A percentile compares a stretch with the other conserved stretches of the same genome.
Evolutionary conservation across 2,113 vertebrate species (phyloP).

Genomic region (Ranitomeya variabilis): DNA sequence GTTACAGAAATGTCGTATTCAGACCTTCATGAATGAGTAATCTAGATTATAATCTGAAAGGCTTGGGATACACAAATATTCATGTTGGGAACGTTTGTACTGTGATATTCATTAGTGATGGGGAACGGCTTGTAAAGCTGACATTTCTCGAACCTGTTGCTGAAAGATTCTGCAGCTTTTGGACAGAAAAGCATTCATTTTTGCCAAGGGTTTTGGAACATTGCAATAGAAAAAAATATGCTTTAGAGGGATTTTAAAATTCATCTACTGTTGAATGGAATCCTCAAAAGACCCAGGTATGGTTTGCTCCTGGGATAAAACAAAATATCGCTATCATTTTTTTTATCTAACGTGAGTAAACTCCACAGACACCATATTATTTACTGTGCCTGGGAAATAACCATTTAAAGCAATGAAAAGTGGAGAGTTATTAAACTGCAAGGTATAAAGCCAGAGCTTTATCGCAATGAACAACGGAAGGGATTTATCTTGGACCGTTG

Average conservation of each 20-base stretch:
- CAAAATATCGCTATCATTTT: constrained; percentile 21
- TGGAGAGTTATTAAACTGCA: not conserved
- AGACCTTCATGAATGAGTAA: constrained; percentile 41
- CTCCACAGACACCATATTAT: not conserved
- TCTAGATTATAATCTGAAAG: constrained; percentile 3
- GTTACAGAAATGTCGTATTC: constrained; percentile 10
- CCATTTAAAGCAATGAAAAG: not conserved
- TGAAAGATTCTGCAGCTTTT: not conserved
- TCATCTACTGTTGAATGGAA: constrained; percentile 7
- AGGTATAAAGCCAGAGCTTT: constrained; percentile 14
- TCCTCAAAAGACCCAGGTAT: constrained; percentile 21
- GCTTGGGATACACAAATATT: constrained; percentile 11
- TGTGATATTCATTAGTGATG: constrained; percentile 31
- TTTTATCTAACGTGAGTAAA: constrained; percentile 4
- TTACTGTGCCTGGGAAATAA: not conserved
- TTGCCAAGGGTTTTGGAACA: constrained; percentile 9
- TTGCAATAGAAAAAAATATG: not conserved
- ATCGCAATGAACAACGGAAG: not conserved
- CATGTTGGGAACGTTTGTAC: constrained; percentile 2
- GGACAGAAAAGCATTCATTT: constrained; percentile 17
- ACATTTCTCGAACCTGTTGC: constrained; percentile 19
- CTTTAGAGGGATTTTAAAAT: constrained; percentile 13
- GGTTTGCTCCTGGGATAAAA: constrained; percentile 30
- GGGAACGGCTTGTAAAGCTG: constrained; percentile 13
- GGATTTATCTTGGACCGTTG: not conserved